Conservation (phyloP, 92 coral and sea anemone genomes). For the Zoanthus solanderi region DNA sequence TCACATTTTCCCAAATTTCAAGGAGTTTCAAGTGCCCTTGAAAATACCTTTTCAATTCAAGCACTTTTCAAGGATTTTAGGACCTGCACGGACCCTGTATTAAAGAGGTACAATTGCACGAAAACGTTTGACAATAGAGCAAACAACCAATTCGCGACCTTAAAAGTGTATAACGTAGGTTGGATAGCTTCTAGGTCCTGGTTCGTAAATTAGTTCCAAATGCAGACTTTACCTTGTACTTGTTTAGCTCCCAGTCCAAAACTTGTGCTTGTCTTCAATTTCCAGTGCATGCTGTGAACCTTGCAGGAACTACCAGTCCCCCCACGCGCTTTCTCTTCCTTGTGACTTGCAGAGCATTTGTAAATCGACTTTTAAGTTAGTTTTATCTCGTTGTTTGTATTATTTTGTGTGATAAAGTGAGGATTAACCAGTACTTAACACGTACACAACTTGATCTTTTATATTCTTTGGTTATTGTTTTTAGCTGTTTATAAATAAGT, state of each 20-base stretch:
- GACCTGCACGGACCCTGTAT: too few species aligned
- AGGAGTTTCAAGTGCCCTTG: too few species aligned
- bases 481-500: background rate
- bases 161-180: background rate
- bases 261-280: background rate
- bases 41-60: too few species aligned
- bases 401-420: background rate
- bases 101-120: too few species aligned
- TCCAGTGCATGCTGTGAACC: background rate
- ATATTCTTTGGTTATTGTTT: background rate
- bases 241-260: background rate
- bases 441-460: background rate
- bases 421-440: background rate
- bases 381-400: background rate
- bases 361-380: too few species aligned
- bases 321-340: background rate
- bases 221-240: background rate
- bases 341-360: background rate
- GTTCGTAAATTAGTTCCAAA: slow-evolving; percentile 1
- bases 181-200: background rate
- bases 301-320: background rate
- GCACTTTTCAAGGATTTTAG: too few species aligned
- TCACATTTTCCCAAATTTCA: too few species aligned
- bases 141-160: background rate
- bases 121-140: too few species aligned